These are phyloP conservation scores for Mythimna impura DNA, from an alignment of 2,888 invertebrate species.

Conservation along the genomic window DNA sequence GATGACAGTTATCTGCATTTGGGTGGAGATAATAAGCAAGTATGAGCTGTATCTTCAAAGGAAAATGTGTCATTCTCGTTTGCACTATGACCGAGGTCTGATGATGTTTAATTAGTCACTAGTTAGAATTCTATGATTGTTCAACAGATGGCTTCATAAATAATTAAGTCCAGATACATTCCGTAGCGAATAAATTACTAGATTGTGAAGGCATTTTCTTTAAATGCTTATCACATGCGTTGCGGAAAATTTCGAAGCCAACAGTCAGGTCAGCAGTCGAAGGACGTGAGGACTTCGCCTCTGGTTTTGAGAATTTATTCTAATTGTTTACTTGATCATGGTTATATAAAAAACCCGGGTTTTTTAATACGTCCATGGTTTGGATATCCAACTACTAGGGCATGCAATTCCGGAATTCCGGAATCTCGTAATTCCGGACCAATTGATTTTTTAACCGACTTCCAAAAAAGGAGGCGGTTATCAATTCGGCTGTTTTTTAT, in stretches of 20 bases:
- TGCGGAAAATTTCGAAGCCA: slow-evolving; percentile 15
- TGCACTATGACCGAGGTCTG: slow-evolving; percentile 48
- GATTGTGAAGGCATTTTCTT: slow-evolving; percentile 36
- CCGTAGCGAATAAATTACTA: slow-evolving; percentile 42
- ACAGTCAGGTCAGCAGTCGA: background rate
- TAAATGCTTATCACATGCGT: slow-evolving; percentile 23
- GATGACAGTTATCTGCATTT: slow-evolving; percentile 24
- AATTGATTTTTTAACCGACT: too few species aligned
- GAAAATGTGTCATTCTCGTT: slow-evolving; percentile 35
- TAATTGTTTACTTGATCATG: background rate
- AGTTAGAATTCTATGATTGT: slow-evolving; percentile 50
- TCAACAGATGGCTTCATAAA: slow-evolving; percentile 51
- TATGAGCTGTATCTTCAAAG: background rate
- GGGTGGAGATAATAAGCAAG: slow-evolving; percentile 12
- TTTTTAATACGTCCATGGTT: too few species aligned
- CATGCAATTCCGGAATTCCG: too few species aligned
- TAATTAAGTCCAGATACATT: slow-evolving; percentile 45
- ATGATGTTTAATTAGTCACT: slow-evolving; percentile 55
- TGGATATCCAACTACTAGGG: background rate
- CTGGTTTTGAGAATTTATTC: background rate
- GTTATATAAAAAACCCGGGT: too few species aligned
- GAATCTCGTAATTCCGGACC: too few species aligned
- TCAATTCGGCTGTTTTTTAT: too few species aligned
- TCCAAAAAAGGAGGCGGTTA: too few species aligned
- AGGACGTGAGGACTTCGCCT: slow-evolving; percentile 3